phyloP scores from a whole-genome alignment of 2,113 vertebrate genomes.

The Dipodomys stephensi region DNA sequence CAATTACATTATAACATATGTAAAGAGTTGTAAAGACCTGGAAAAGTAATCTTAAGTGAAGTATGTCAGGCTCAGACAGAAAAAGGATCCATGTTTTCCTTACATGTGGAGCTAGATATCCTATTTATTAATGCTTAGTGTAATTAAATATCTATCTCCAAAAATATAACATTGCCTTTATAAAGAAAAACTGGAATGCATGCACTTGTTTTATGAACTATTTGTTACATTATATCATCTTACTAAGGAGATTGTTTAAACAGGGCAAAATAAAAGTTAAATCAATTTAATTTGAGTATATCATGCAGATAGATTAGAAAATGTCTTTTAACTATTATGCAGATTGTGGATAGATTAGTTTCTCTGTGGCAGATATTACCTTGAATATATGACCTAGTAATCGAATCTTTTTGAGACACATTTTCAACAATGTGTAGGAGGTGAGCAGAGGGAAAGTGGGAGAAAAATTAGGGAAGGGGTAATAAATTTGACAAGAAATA shows the following conservation, averaged over 20 bases:
- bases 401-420: not conserved
- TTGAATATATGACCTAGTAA: not conserved
- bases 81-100: no score
- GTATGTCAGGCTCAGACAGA: not conserved
- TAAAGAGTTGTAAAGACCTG: no score
- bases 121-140: not conserved
- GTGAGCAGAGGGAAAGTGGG: no score
- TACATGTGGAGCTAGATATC: not conserved
- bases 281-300: conserved; percentile 23
- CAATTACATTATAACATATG: no score
- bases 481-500: no score
- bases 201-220: conserved; percentile 28
- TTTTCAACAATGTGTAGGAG: not conserved
- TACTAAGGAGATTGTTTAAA: conserved; percentile 41
- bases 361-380: no score
- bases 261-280: not conserved
- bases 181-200: not conserved
- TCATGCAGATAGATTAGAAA: not conserved
- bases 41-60: no score
- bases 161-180: not conserved
- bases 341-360: not conserved
- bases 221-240: not conserved
- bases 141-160: not conserved
- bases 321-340: not conserved
- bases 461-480: no score